Base-by-base conservation (phyloP, 1,140 invertebrate genomes). In the Nilaparvata lugens region DNA sequence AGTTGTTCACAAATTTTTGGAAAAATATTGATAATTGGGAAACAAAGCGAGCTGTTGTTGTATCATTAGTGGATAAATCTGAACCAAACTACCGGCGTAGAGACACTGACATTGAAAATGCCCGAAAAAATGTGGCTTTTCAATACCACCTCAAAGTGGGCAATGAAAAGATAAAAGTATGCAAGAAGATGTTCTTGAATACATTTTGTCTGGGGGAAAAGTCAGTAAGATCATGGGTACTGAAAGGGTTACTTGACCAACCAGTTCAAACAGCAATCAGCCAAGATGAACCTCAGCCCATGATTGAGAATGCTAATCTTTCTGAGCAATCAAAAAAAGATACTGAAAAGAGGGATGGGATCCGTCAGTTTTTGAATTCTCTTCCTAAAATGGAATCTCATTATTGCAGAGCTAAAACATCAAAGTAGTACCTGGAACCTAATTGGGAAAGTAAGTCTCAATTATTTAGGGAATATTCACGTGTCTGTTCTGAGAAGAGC, bases 161-260 rank as follows among this genome's bases (percentile, higher is more conserved):
- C 7, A 25, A 60, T 54, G 48, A 54, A 16, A 60, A 35, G 53
- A 14, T 42, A 19, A 60, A 51, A 31, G 58, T 60, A 14, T 60
- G 58, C 53, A 60, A 60, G 35, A 60, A 53, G 7, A 60, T 60
- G 58, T 60, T 60, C 43, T 53, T 60, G 19, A 60, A 60, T 31
- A 56, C 58, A 25, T 60, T 60, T 51, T 60, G 28, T 53, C 28
- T 60, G 11, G 58, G 58, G 21, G 58, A 54, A 60, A 60, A 60
- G 31, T 60, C 58, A 55, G 58, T 60, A 28, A 23, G 28, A 60
- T 55, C 58, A 53, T 60, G 58, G 57, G 57, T 59, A 13, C 19
- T 35, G 13, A 59, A 59, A 28, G 2, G 16, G 7, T 21, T n/a
- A 23, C 7, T 59, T 23, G 31, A 40, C 21, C 48, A 28, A 55